Base-by-base conservation (phyloP, 2,113 vertebrate species). In the Mesitornis unicolor region DNA sequence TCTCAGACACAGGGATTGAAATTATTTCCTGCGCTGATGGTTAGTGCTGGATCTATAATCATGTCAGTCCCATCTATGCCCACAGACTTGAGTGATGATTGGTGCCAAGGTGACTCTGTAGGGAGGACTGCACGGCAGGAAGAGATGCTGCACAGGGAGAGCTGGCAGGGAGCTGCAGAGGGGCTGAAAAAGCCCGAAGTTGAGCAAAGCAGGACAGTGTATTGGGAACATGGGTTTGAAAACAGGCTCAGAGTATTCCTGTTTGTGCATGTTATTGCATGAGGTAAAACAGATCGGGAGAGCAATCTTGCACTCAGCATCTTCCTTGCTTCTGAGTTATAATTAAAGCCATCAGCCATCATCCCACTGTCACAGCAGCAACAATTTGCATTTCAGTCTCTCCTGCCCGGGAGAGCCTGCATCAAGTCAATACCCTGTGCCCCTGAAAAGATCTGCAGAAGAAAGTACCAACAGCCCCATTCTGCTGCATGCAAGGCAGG, bases 1-100 rank as follows among this genome's bases (percentile, higher is more conserved):
- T 47, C 77, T 83, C 81, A 95, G 76, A 89, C 38, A 74, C 5
- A 36, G 69, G 54, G 85, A 78, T 2, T 75, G 64, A 64, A 94
- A 87, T 82, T 26, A 36, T 90, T 95, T 90, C 69, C 89, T 89
- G 51, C 22, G 64, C 60, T 90, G 73, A 92, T 64, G 88, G 85
- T 84, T 85, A 96, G 68, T 1, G 0, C 56, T 86, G 73, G 64
- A 60, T 84, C 64, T 70, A 17, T 68, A 64, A 51, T 9, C 28
- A 2, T 19, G 25, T 42, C 51, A 42, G 43, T 19, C 57, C 56
- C 51, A 10, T 4, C 13, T 43, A 16, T 4, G n/a, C 3, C 29
- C 57, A 11, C 0, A 35, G 75, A 81, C 3, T 54, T 64, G 64
- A 48, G 50, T 2, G 26, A 29, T 56, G 61, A 24, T 45, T 20